Evolutionary conservation across 1,140 invertebrate species (phyloP).

Genomic region (Cherax destructor): DNA sequence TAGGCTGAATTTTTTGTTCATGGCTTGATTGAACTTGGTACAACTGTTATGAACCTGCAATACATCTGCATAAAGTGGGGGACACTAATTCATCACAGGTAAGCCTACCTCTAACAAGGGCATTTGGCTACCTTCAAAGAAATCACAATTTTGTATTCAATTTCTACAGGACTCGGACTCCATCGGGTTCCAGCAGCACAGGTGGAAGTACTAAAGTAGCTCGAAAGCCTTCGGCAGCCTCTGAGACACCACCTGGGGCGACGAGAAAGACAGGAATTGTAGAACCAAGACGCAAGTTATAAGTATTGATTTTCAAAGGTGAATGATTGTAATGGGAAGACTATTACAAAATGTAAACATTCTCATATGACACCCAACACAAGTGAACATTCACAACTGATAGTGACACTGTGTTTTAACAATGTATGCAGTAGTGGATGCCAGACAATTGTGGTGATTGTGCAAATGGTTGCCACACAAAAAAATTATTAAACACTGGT

Average conservation of each 20-base stretch:
- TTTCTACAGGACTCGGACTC: conserved; percentile 72
- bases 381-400: conserved; percentile 4
- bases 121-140: not conserved
- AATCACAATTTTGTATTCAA: not conserved
- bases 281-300: conserved; percentile 59
- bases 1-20: too few species aligned
- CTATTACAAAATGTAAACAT: conserved; percentile 19
- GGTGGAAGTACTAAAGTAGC: conserved; percentile 81
- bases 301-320: not conserved
- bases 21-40: too few species aligned
- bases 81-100: not conserved
- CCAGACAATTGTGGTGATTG: conserved; percentile 2
- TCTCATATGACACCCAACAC: not conserved
- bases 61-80: too few species aligned
- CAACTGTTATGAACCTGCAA: too few species aligned
- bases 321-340: conserved; percentile 7
- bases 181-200: conserved; percentile 77
- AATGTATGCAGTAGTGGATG: not conserved
- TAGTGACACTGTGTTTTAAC: not conserved
- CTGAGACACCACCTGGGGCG: conserved; percentile 79
- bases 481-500: conserved; percentile 1
- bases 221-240: conserved; percentile 82
- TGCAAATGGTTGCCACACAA: conserved; percentile 15
- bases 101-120: not conserved
- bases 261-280: conserved; percentile 69